Evolutionary conservation across 37 sponge, comb jelly and placozoan genomes (phyloP).

Genomic region (Eunapius fragilis): DNA sequence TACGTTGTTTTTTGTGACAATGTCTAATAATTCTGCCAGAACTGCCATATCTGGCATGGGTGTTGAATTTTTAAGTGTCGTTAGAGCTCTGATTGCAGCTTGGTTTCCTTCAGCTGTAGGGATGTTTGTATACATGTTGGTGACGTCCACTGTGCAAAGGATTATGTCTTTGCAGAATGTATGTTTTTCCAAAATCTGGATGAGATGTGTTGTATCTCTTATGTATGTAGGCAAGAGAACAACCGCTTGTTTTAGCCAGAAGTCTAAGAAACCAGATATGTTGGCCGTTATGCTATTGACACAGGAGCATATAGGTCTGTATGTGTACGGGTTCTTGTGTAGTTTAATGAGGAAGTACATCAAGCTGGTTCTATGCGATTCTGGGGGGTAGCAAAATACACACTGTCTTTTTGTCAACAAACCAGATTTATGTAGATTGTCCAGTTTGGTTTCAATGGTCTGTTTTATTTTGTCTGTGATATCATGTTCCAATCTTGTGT

Average conservation of each 20-base stretch:
- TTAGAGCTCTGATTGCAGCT: too few relatives aligned
- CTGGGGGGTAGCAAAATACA: background rate
- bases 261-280: background rate
- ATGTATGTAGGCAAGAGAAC: background rate
- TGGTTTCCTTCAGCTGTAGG: too few relatives aligned
- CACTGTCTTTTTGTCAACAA: background rate
- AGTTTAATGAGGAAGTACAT: slow-evolving; percentile 2
- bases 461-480: background rate
- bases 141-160: too few relatives aligned
- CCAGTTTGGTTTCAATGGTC: background rate
- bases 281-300: background rate
- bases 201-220: background rate
- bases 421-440: background rate
- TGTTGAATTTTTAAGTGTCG: too few relatives aligned
- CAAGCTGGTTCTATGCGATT: background rate
- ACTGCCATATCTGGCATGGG: too few relatives aligned
- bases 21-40: too few relatives aligned
- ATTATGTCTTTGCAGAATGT: too few relatives aligned
- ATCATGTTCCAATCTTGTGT: background rate
- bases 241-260: background rate
- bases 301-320: background rate
- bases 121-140: too few relatives aligned
- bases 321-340: background rate
- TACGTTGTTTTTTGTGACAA: too few relatives aligned
- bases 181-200: background rate